phyloP scores from a whole-genome alignment of 2,888 invertebrate genomes.

The Yponomeuta malinellus region DNA sequence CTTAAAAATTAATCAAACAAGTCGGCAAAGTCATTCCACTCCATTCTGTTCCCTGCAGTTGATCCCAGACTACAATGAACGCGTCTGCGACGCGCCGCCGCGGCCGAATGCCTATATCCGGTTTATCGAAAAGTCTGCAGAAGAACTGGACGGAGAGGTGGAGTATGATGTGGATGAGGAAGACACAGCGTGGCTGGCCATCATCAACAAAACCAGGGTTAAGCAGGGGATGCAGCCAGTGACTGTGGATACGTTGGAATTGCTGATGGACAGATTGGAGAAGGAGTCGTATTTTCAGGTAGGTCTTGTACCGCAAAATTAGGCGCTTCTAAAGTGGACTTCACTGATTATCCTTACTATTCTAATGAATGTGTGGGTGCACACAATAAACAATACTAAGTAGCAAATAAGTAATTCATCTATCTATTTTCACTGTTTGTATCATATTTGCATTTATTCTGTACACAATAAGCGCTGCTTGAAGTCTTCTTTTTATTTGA shows the following conservation, averaged over 20 bases:
- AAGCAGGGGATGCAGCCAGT: conserved; percentile 83
- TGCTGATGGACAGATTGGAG: conserved; percentile 98
- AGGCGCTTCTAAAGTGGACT: background rate
- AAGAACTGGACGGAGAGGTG: conserved; percentile 93
- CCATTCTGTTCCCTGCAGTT: conserved; percentile 42
- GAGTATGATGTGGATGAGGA: conserved; percentile 99
- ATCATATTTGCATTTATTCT: no score
- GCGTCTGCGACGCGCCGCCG: conserved; percentile 87
- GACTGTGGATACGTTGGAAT: conserved; percentile 92
- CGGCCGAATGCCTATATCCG: conserved; percentile 93
- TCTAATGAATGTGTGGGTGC: no score
- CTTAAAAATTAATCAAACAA: no score
- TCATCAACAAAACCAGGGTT: conserved; percentile 89
- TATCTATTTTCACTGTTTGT: no score
- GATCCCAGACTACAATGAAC: conserved; percentile 82
- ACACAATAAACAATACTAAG: no score
- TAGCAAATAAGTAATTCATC: no score
- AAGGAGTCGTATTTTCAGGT: conserved; percentile 98
- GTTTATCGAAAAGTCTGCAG: conserved; percentile 95
- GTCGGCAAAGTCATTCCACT: background rate
- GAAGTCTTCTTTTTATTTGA: no score
- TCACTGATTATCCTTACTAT: no score
- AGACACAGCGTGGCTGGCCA: conserved; percentile 94
- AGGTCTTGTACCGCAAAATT: conserved; percentile 16
- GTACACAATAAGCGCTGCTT: no score